These are phyloP conservation scores for Zootermopsis nevadensis DNA, from an alignment of 2,888 invertebrate species.

Conservation along the genomic window DNA sequence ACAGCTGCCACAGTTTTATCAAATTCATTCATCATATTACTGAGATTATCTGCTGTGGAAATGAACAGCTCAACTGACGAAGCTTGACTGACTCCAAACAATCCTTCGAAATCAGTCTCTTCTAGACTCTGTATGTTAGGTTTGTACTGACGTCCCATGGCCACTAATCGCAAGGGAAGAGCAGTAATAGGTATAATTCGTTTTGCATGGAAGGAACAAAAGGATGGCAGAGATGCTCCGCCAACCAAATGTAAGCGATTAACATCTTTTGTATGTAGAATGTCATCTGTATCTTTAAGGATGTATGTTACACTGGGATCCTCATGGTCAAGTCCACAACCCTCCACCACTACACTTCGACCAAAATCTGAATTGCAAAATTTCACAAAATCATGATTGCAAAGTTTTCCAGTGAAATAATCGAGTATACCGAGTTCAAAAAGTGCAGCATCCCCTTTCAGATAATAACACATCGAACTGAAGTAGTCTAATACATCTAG, in stretches of 20 bases:
- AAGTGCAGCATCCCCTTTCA: conserved; percentile 75
- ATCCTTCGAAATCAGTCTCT: conserved; percentile 60
- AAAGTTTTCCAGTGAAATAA: conserved; percentile 65
- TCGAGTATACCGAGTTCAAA: conserved; percentile 75
- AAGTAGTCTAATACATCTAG: conserved; percentile 69
- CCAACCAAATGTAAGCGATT: conserved; percentile 79
- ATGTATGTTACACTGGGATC: conserved; percentile 70
- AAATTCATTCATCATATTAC: conserved; percentile 67
- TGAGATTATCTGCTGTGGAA: conserved; percentile 64
- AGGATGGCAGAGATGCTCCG: conserved; percentile 77
- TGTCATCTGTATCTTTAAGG: conserved; percentile 69
- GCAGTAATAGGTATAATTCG: conserved; percentile 70
- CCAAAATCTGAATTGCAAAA: conserved; percentile 84
- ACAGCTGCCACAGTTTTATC: conserved; percentile 67
- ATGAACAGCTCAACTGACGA: conserved; percentile 76
- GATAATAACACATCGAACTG: conserved; percentile 71
- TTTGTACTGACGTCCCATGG: conserved; percentile 77
- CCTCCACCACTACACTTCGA: conserved; percentile 80
- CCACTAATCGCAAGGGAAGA: conserved; percentile 77
- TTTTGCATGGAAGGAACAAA: conserved; percentile 79
- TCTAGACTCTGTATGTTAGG: conserved; percentile 62
- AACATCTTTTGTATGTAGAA: conserved; percentile 58
- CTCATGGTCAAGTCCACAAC: conserved; percentile 72
- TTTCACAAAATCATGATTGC: conserved; percentile 69
- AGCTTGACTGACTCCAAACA: conserved; percentile 78